phyloP scores from a whole-genome alignment of 2,888 invertebrate genomes.

The Tetrapedia diversipes region DNA sequence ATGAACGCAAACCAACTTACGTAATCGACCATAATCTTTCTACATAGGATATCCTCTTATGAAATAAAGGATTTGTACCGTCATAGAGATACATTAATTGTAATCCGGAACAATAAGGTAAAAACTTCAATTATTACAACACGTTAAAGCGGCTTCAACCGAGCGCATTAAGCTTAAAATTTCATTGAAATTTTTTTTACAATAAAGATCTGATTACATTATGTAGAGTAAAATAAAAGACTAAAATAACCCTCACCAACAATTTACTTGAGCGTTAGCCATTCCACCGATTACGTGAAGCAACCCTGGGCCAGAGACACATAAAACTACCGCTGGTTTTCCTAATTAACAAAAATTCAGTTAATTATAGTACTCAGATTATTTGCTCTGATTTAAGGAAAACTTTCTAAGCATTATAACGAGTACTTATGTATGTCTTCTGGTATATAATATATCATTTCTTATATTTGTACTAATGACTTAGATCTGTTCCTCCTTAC shows the following conservation, averaged over 20 bases:
- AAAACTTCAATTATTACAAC: not conserved
- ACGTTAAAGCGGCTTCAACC: too few relatives aligned
- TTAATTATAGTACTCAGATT: not conserved
- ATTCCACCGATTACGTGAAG: constrained; percentile 96
- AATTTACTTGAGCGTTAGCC: constrained; percentile 98
- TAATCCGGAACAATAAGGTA: not conserved
- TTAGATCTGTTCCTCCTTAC: constrained; percentile 76
- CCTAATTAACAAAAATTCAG: constrained; percentile 80
- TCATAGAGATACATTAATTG: not conserved
- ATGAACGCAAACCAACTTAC: constrained; percentile 31
- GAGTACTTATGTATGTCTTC: not conserved
- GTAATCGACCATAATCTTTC: constrained; percentile 30
- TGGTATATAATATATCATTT: not conserved
- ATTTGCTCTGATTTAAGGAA: not conserved
- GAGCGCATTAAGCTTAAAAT: not conserved
- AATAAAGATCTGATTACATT: not conserved
- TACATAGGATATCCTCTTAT: constrained; percentile 30
- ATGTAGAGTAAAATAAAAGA: not conserved
- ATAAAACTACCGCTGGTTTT: constrained; percentile 94
- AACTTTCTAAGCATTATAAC: not conserved
- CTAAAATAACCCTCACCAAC: constrained; percentile 86
- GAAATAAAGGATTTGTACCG: constrained; percentile 11
- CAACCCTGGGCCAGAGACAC: constrained; percentile 97
- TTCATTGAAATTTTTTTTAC: too few relatives aligned
- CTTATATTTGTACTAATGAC: not conserved